Base-by-base conservation (phyloP, 92 coral and sea anemone genomes). In the Blastomussa wellsi region DNA sequence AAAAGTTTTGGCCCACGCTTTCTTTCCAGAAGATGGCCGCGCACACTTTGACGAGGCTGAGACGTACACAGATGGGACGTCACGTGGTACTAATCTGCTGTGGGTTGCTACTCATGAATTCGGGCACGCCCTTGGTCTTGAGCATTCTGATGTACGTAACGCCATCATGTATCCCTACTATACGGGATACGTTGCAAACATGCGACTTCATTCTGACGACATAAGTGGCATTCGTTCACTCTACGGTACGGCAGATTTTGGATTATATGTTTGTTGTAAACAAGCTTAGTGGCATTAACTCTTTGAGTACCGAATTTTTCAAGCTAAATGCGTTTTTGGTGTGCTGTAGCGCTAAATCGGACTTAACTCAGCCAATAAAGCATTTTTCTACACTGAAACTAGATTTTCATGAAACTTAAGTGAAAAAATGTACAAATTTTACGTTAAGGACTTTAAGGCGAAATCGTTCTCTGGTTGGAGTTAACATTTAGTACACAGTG, bases 11-110 rank as follows among this genome's bases (percentile, higher is more conserved):
- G 98, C 93, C 38, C 95, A 95, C 32, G 98, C 94, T 24, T 95
- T 80, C 79, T 91, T 83, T 72, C 98, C 98, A 24, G 41, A 78
- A 52, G 93, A 91, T 59, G 98, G 95, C 22, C 90, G 91, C 72
- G 90, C 94, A 39, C 98, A 95, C 59, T 93, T 95, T 76, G 96
- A 95, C 79, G 98, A 95, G 72, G 95, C 87, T 51, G 98, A 95
- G 76, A 74, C 24, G 0, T 95, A 84, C 53, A 95, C 98, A 0
- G 85, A 89, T 52, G 79, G 84, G 2, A 75, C 82, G 31, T 29
- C 53, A 26, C 17, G 52, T 2, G 98, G 94, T 7, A 91, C 88
- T 74, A 92, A 91, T 79, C 84, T 93, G n/a, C 38, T 89, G 42
- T 86, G 93, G 82, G 92, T 91, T 15, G 94, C 95, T 4, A 84